Base-by-base conservation (phyloP, 2,797 vertebrate genomes). In the Nannoperca obscura region DNA sequence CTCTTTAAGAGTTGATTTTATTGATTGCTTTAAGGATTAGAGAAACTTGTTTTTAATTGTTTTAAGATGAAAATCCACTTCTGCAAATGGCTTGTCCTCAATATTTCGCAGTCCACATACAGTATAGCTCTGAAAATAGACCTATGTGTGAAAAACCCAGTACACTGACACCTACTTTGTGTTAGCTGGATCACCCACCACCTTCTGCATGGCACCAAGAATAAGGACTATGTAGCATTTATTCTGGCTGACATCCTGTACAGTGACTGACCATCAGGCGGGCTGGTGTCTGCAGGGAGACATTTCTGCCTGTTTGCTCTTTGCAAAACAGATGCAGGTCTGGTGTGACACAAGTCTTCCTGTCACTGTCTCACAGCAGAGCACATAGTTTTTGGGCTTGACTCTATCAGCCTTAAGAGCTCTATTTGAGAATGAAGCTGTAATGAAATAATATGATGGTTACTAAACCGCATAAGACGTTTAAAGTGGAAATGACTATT, bases 291-390 rank as follows among this genome's bases (percentile, higher is more conserved):
- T 63, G 10, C 10, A 72, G 54, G 15, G 44, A 61, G 69, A 24
- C 15, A 22, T 65, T 76, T 69, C 59, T 66, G 66, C 61, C 27
- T 52, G 27, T 71, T 68, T 78, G 36, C 53, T 69, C 69, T 53
- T 63, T 68, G 53, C 32, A 60, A 58, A 77, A 70, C 44, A 55
- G 20, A 24, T 53, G 46, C 14, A 60, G 32, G 52, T 60, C 30
- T 72, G 17, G 14, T 54, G 27, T 65, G 80, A 74, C 30, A 58
- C 30, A 17, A 20, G 24, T 24, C n/a, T 54, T 19, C 14, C 15
- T 58, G 68, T 63, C 68, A 72, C 17, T 64, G 49, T 78, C 22
- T 82, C 44, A 61, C 58, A 63, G 38, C 40, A 55, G 32, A 40
- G 40, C 1, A 30, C 5, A 27, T 2, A 50, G 4, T 24, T 55